These are phyloP conservation scores for Ernsta delagoae DNA, from an alignment of 2,888 invertebrate species.

Conservation along the genomic window DNA sequence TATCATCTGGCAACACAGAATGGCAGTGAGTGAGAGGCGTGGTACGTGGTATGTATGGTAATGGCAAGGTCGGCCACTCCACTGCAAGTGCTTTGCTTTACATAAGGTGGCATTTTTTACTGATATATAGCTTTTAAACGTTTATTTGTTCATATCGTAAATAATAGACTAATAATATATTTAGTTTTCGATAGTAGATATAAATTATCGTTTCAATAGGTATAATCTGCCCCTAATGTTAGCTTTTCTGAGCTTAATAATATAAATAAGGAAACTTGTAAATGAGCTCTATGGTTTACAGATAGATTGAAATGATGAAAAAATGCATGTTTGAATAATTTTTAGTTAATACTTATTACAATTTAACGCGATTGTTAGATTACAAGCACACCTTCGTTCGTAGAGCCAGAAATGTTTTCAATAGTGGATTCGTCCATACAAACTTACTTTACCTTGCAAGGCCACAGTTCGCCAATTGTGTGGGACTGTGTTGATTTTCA, in stretches of 20 bases:
- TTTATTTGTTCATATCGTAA: constrained; percentile 3
- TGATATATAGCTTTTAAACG: constrained; percentile 6
- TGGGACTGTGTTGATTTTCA: constrained; percentile 28
- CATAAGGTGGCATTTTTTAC: constrained; percentile 24
- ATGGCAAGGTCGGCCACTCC: constrained; percentile 46
- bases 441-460: constrained; percentile 20
- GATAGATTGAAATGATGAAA: too few relatives aligned
- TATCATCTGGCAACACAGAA: constrained; percentile 4
- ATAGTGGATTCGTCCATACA: not conserved
- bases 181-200: not conserved
- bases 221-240: too few relatives aligned
- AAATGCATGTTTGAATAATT: too few relatives aligned
- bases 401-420: too few relatives aligned
- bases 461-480: constrained; percentile 22
- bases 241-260: too few relatives aligned
- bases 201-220: too few relatives aligned
- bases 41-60: constrained; percentile 40
- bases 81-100: constrained; percentile 17
- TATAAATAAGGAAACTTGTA: too few relatives aligned
- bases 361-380: too few relatives aligned
- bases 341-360: too few relatives aligned
- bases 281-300: too few relatives aligned
- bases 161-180: not conserved
- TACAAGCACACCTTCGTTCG: too few relatives aligned
- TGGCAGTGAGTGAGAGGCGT: constrained; percentile 43